Conservation (phyloP, 2,888 invertebrate genomes). For the Volucella bombylans region DNA sequence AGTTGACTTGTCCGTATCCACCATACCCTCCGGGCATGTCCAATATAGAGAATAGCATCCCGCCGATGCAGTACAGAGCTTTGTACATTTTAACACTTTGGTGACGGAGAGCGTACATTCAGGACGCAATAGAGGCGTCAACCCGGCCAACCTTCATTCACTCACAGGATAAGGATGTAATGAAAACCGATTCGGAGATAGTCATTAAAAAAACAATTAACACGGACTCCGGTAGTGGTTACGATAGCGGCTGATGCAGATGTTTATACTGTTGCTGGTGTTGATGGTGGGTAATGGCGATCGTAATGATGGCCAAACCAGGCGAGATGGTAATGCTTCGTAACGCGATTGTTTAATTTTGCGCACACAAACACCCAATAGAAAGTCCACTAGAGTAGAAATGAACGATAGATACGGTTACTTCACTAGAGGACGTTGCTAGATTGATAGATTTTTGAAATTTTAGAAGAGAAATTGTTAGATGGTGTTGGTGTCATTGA, state of each 20-base stretch:
- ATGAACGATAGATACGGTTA: conserved; percentile 4
- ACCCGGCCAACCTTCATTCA: conserved; percentile 70
- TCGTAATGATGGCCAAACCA: conserved; percentile 1
- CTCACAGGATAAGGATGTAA: conserved; percentile 74
- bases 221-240: conserved; percentile 57
- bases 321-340: conserved; percentile 23
- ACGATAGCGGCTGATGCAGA: conserved; percentile 8
- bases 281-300: neutral
- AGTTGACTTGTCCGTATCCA: conserved; percentile 28
- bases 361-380: conserved; percentile 61
- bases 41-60: conserved; percentile 57
- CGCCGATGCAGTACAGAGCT: conserved; percentile 53
- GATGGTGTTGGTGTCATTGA: too few species aligned
- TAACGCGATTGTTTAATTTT: conserved; percentile 70
- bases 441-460: too few species aligned
- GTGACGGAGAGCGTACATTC: conserved; percentile 32
- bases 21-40: conserved; percentile 44
- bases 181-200: conserved; percentile 77
- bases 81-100: conserved; percentile 37
- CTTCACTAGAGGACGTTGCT: too few species aligned
- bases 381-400: conserved; percentile 55
- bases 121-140: conserved; percentile 73
- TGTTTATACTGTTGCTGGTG: neutral
- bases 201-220: conserved; percentile 77
- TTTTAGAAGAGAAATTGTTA: too few species aligned